phyloP scores from a whole-genome alignment of 2,797 vertebrate genomes.

The Channa striata region DNA sequence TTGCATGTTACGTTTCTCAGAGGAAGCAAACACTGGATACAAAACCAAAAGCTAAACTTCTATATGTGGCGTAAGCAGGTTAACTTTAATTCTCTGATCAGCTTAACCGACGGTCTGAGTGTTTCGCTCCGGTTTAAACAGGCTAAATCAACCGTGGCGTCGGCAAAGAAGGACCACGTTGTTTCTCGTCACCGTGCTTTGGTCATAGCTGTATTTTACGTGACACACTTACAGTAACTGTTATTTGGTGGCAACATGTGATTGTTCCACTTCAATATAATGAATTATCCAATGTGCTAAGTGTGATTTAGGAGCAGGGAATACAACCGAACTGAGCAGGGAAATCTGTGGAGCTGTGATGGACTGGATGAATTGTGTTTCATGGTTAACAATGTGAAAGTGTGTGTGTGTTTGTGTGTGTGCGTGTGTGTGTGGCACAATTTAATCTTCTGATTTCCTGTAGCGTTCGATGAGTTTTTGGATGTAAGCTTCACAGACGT shows the following conservation, averaged over 20 bases:
- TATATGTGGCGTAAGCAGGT: not conserved
- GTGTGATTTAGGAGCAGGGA: conserved; percentile 40
- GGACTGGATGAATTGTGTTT: conserved; percentile 49
- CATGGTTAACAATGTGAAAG: conserved; percentile 68
- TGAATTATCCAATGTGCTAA: conserved; percentile 54
- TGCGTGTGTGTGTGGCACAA: conserved; percentile 8
- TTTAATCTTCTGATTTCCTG: conserved; percentile 35
- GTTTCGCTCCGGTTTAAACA: conserved; percentile 34
- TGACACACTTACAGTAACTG: conserved; percentile 52
- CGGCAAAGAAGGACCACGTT: conserved; percentile 61
- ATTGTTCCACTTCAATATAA: conserved; percentile 62
- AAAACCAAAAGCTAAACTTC: conserved; percentile 9
- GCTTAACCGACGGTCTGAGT: conserved; percentile 14
- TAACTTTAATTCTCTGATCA: conserved; percentile 29
- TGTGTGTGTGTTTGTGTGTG: not conserved
- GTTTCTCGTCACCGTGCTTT: conserved; percentile 49
- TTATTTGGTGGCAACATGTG: conserved; percentile 66
- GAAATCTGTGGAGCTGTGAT: conserved; percentile 44
- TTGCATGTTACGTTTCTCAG: conserved; percentile 32
- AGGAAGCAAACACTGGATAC: conserved; percentile 44
- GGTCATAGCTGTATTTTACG: conserved; percentile 53
- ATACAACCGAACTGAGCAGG: conserved; percentile 48
- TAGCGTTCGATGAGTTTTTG: conserved; percentile 32
- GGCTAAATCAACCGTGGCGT: conserved; percentile 40
- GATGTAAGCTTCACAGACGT: conserved; percentile 34